Evolutionary conservation across 2,113 vertebrate genomes (phyloP).

Genomic region (Bubalus kerabau): DNA sequence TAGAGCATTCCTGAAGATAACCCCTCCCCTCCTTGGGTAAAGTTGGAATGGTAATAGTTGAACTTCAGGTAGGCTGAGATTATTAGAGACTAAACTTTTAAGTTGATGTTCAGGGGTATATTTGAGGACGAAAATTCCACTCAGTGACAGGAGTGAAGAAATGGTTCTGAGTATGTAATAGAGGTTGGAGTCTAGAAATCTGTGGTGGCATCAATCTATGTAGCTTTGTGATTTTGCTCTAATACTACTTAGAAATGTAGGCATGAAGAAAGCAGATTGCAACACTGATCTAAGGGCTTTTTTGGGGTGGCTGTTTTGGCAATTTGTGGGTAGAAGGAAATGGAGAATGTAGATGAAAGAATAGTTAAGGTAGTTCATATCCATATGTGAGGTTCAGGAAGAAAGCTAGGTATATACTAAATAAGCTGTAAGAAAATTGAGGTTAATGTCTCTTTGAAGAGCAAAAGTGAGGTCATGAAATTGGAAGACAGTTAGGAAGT

Average conservation of each 20-base stretch:
- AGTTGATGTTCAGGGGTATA: not conserved
- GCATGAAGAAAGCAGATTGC: not conserved
- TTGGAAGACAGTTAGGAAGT: not conserved
- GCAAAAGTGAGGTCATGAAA: constrained; percentile 20
- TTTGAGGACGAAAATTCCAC: not conserved
- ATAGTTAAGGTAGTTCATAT: not conserved
- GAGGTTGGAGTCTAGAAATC: not conserved
- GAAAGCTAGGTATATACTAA: not conserved
- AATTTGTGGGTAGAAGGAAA: constrained; percentile 8
- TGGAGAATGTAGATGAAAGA: not conserved
- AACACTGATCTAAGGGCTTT: not conserved
- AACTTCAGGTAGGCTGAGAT: not conserved
- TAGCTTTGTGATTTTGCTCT: constrained; percentile 17
- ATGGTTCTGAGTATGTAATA: not conserved
- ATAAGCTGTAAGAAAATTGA: not conserved
- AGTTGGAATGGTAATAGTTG: not conserved
- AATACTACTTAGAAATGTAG: not conserved
- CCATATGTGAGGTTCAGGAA: not conserved
- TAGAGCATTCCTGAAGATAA: not conserved
- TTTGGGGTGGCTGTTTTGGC: not conserved
- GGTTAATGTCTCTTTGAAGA: not conserved
- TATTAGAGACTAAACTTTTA: not conserved
- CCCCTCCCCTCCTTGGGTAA: not conserved
- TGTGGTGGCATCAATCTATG: not conserved
- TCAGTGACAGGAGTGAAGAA: not conserved